Conservation (phyloP, 2,113 vertebrate species). For the Tragelaphus strepsiceros region DNA sequence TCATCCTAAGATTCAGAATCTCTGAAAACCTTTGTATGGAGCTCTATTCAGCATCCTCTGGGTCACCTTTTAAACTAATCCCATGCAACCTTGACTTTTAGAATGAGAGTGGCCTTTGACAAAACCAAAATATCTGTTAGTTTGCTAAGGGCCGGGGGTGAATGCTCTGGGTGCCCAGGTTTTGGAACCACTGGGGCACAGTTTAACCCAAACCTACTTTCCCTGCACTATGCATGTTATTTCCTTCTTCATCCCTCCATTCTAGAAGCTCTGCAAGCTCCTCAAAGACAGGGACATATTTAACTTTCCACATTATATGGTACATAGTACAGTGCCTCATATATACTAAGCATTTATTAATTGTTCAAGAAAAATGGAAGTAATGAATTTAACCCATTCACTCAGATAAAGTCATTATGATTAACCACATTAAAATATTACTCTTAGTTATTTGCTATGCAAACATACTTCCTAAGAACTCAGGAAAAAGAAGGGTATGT, state of each 20-base stretch:
- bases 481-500: neutral
- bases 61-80: neutral
- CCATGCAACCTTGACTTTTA: neutral
- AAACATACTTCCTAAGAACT: neutral
- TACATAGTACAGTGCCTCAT: neutral
- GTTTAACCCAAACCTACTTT: neutral
- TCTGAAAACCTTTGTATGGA: neutral
- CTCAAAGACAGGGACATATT: neutral
- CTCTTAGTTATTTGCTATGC: neutral
- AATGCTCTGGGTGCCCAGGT: neutral
- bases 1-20: neutral
- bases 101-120: neutral
- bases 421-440: slow-evolving; percentile 9
- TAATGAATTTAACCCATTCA: neutral
- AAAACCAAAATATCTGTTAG: neutral
- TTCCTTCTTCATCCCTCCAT: neutral
- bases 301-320: neutral
- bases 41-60: neutral
- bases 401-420: neutral
- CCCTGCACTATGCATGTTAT: neutral
- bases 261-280: neutral
- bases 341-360: neutral
- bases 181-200: neutral
- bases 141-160: neutral
- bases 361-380: neutral